Percentiles rank a stretch among this genome's conserved stretches.
Conservation (phyloP, 2,888 invertebrate genomes). For the Strigamia transsilvanica region DNA sequence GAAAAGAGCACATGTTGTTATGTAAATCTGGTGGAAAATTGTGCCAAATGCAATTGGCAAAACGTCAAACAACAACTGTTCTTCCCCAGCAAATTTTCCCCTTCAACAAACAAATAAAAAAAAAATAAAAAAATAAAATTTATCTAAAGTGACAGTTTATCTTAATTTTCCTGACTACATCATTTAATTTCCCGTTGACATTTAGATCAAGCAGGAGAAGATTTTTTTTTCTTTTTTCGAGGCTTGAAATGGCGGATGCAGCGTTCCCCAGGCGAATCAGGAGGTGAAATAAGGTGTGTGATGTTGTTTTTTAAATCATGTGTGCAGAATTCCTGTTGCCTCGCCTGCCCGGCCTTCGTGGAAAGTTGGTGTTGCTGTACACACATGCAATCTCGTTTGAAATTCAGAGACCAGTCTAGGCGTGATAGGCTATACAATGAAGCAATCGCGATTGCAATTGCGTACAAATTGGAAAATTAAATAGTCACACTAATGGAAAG, state of each 20-base stretch:
- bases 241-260: not conserved
- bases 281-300: slow-evolving; percentile 14
- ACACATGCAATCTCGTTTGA: slow-evolving; percentile 9
- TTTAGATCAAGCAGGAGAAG: not conserved
- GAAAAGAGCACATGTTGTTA: not conserved
- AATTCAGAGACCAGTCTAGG: slow-evolving; percentile 1
- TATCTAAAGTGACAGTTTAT: no score
- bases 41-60: slow-evolving; percentile 3
- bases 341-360: slow-evolving; percentile 10
- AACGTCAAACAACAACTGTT: slow-evolving; percentile 3
- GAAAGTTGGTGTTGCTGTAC: not conserved
- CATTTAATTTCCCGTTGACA: not conserved
- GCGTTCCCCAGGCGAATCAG: slow-evolving; percentile 9
- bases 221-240: no score
- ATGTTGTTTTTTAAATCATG: slow-evolving; percentile 20
- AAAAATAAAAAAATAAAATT: not conserved
- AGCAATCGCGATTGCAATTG: slow-evolving; percentile 8
- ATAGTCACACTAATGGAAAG: not conserved
- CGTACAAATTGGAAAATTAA: slow-evolving; percentile 20
- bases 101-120: not conserved
- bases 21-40: slow-evolving; percentile 14
- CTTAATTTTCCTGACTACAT: not conserved
- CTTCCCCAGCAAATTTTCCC: no score
- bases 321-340: slow-evolving; percentile 20
- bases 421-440: not conserved